Evolutionary conservation across 2,888 invertebrate species (phyloP), one percentile per base, ranked within the genome.

Genomic region (Hofmannophila pseudospretella): DNA sequence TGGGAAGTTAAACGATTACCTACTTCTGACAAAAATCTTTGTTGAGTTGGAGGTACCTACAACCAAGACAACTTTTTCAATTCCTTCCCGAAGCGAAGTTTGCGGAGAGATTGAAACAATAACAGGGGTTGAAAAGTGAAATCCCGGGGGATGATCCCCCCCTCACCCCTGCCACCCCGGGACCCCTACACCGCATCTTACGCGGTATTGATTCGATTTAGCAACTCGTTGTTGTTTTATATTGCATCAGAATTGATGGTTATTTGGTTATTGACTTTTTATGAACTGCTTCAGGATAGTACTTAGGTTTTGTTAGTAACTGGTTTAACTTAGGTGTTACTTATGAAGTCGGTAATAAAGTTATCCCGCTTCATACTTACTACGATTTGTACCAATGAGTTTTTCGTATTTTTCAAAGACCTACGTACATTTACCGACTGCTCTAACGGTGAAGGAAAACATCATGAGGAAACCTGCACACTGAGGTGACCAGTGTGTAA

Each of bases 61-160:
- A 23, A 22, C 5, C 7, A 7, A 7, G 23, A 36, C 42, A 60
- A 65, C 51, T 61, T 67, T 62, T 64, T 67, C 64, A 57, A 71
- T 65, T 59, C 54, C 39, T 36, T n/a, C 23, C n/a, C n/a, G n/a
- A 4, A 4, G 26, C 29, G 38, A 52, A 64, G 59, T 67, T 68
- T 51, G 67, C 58, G 66, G 68, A 64, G 74, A 70, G 73, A 80
- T 78, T 77, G 81, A 81, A 82, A 82, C 82, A 82, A 82, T 81
- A 80, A 80, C 78, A 70, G 74, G 72, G 73, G 69, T 59, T 64
- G 69, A 66, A 61, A 55, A 66, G 67, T 49, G 54, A 57, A 57
- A 56, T 72, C 73, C 67, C 71, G 36, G 13, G 77, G 67, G 77
- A 66, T 51, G 49, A 40, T 47, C 48, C 45, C 53, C 54, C 50